A percentile compares a stretch with the other conserved stretches of the same genome.
Conservation (phyloP, 2,888 invertebrate species). For the Coleophora flavipennella region DNA sequence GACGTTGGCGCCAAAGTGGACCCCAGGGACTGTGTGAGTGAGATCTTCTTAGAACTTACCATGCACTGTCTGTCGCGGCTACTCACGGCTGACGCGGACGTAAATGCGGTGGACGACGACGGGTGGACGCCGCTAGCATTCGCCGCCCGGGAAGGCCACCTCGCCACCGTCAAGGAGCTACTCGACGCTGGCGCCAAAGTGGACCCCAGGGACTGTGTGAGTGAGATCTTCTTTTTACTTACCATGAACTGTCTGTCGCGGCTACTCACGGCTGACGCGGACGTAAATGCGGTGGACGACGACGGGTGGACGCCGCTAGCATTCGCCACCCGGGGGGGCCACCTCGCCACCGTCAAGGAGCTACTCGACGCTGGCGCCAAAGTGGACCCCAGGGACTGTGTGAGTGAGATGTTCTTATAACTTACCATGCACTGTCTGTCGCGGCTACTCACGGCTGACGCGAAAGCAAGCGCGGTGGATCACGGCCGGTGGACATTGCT, state of each 20-base stretch:
- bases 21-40: constrained; percentile 87
- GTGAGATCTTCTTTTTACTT: constrained; percentile 20
- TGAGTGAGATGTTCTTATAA: constrained; percentile 46
- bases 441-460: constrained; percentile 89
- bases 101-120: constrained; percentile 92
- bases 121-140: constrained; percentile 94
- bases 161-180: constrained; percentile 84
- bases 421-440: too few relatives aligned
- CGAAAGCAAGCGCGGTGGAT: constrained; percentile 93
- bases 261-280: constrained; percentile 91
- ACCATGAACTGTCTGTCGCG: too few relatives aligned
- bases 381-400: constrained; percentile 90
- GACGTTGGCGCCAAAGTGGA: constrained; percentile 90
- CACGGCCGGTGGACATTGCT: constrained; percentile 96
- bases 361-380: constrained; percentile 88
- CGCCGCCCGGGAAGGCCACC: constrained; percentile 91
- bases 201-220: constrained; percentile 90
- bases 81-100: constrained; percentile 92
- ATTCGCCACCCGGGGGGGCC: constrained; percentile 92
- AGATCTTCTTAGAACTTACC: too few relatives aligned
- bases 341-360: constrained; percentile 84
- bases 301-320: constrained; percentile 95
- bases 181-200: constrained; percentile 88
- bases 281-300: constrained; percentile 91
- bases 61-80: constrained; percentile 88